Evolutionary conservation across 2,113 vertebrate genomes (phyloP).

Genomic region (Mesocricetus auratus): DNA sequence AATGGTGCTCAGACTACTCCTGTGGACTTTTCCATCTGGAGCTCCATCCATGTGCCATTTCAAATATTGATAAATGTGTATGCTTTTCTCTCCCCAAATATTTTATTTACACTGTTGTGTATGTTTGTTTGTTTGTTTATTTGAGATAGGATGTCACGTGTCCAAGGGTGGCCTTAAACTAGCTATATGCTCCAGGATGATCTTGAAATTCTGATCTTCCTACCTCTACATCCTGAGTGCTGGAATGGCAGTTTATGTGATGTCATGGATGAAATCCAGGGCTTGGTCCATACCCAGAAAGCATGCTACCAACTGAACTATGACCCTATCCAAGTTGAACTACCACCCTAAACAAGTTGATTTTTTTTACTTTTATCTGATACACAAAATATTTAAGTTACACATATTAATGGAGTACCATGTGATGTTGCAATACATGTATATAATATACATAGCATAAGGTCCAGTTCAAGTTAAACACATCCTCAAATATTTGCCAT

Average conservation of each 20-base stretch:
- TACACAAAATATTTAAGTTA: neutral
- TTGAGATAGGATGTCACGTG: neutral
- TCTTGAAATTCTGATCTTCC: neutral
- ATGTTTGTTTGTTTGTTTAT: neutral
- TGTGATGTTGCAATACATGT: neutral
- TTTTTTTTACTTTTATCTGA: neutral
- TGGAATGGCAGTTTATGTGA: neutral
- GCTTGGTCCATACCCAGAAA: neutral
- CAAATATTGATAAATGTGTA: neutral
- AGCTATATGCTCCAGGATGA: neutral
- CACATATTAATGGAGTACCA: neutral
- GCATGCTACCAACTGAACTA: neutral
- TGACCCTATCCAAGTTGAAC: neutral
- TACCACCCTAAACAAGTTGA: neutral
- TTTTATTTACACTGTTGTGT: neutral
- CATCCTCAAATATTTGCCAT: neutral
- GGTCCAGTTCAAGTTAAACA: neutral
- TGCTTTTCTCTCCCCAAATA: neutral
- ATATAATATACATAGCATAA: neutral
- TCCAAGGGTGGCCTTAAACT: neutral
- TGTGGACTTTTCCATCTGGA: neutral
- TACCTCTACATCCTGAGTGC: neutral
- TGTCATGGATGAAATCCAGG: neutral
- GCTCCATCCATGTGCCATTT: too few relatives aligned
- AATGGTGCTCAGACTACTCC: neutral